phyloP scores from a whole-genome alignment of 2,113 vertebrate species.

The Salvelinus fontinalis region DNA sequence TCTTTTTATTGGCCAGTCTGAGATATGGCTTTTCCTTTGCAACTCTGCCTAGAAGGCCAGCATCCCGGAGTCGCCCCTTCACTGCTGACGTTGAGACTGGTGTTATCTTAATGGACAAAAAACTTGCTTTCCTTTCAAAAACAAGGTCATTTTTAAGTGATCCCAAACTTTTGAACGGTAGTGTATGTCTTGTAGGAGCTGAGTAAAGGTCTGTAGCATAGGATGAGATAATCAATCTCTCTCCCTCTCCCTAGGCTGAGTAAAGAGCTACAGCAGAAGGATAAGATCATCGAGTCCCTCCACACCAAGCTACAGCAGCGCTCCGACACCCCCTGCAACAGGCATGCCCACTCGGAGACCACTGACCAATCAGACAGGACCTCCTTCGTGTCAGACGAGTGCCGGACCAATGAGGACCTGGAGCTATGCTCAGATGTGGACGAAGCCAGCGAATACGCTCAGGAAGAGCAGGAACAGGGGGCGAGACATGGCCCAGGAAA shows the following conservation, averaged over 20 bases:
- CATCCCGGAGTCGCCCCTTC: no score
- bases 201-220: neutral
- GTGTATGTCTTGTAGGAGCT: neutral
- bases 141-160: no score
- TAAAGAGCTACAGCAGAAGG: conserved; percentile 87
- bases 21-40: no score
- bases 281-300: conserved; percentile 86
- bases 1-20: no score
- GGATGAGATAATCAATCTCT: neutral
- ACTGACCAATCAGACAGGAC: conserved; percentile 83
- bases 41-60: no score
- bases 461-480: conserved; percentile 55
- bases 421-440: conserved; percentile 86
- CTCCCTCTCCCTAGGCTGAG: conserved; percentile 74
- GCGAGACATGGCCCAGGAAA: conserved; percentile 46
- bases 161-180: no score
- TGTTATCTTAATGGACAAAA: no score
- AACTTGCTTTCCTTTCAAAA: no score
- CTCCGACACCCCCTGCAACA: conserved; percentile 82
- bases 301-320: conserved; percentile 83
- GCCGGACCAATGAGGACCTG: conserved; percentile 79
- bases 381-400: conserved; percentile 82
- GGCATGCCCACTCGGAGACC: conserved; percentile 81
- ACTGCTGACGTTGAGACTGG: no score
- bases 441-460: conserved; percentile 72